Base-by-base conservation (phyloP, 2,113 vertebrate genomes). In the Callipepla squamata region DNA sequence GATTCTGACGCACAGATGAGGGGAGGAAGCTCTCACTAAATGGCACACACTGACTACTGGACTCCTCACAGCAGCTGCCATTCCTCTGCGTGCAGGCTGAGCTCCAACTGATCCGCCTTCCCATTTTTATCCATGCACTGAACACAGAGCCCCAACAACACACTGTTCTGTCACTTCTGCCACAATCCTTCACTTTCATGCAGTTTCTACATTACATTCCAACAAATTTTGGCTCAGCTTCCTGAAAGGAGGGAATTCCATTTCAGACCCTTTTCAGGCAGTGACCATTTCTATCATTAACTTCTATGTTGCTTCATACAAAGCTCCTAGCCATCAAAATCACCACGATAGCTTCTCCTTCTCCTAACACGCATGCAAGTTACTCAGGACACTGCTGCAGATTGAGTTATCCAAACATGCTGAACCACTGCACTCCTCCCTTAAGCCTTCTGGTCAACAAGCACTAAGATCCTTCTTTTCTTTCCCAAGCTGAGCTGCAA, bases 121-220 rank as follows among this genome's bases (percentile, higher is more conserved):
- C 58, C 45, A 34, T 38, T 76, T 26, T 80, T 14, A 83, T 36
- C 57, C 0, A 34, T 0, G 1, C 2, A 12, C 30, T 3, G 5
- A 2, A 22, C 32, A 13, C 65, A 53, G 19, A 34, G 30, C 22
- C 42, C 42, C 32, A 78, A 34, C 19, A 82, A 20, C 9, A 76
- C 36, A 53, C 3, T 11, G 25, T n/a, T 72, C 40, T 14, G 17
- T 36, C 9, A 9, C 19, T 81, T 90, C 51, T 40, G n/a, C n/a
- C 13, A 72, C n/a, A 80, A 36, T 12, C 26, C 30, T 74, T 78
- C 16, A 36, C 7, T 75, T 47, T 19, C 30, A 63, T 48, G 32
- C 17, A 91, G 57, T 8, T 50, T 92, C 58, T 58, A 75, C 66
- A 36, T 51, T 50, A 69, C 3, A 68, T 7, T 51, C 11, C 68